phyloP scores from a whole-genome alignment of 2,888 invertebrate species.

The Parelbella ahira region DNA sequence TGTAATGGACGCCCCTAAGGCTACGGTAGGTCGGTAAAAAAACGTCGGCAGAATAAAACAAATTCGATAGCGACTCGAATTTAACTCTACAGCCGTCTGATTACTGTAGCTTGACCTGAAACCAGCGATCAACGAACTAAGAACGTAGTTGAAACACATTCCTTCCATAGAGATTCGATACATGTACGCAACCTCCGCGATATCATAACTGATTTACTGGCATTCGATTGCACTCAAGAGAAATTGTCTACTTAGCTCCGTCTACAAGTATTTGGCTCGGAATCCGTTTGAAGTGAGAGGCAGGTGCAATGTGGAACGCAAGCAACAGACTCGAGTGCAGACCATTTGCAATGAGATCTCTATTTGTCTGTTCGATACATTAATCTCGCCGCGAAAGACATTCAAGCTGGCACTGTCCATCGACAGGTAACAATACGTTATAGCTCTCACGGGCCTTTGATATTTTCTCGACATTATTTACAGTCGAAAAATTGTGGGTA shows the following conservation, averaged over 20 bases:
- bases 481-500: no score
- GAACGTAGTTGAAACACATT: conserved; percentile 51
- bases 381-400: conserved; percentile 17
- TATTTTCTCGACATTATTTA: no score
- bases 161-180: conserved; percentile 45
- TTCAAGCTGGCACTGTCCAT: conserved; percentile 12
- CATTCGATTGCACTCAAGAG: conserved; percentile 22
- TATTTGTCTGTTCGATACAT: conserved; percentile 13
- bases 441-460: no score
- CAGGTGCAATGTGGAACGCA: conserved; percentile 30
- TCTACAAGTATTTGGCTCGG: conserved; percentile 30
- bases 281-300: conserved; percentile 29
- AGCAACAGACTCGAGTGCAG: conserved; percentile 19
- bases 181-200: conserved; percentile 27
- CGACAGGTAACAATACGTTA: not conserved
- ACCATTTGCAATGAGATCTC: conserved; percentile 18
- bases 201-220: conserved; percentile 22
- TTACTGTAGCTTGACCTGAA: conserved; percentile 10
- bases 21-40: no score
- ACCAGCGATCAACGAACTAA: conserved; percentile 50
- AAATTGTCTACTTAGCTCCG: conserved; percentile 24
- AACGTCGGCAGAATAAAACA: no score
- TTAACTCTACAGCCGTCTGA: conserved; percentile 10
- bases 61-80: conserved; percentile 6
- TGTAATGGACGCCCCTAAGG: no score